Evolutionary conservation across 2,888 invertebrate species (phyloP), one percentile per base, ranked within the genome.

Genomic region (Zygaena filipendulae): DNA sequence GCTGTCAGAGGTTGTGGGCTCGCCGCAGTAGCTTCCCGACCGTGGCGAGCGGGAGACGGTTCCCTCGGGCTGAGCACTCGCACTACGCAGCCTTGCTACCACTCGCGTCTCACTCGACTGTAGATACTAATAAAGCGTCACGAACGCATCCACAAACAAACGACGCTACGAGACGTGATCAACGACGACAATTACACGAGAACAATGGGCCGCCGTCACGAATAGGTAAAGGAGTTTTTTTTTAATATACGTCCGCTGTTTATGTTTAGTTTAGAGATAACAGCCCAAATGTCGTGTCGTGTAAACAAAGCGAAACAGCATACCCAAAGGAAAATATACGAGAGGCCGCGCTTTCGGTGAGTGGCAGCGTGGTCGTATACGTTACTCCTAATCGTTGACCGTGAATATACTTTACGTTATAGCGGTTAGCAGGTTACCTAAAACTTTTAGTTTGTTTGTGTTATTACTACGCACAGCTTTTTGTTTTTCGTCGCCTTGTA

Each of bases 131-230:
- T 21, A 33, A 30, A 25, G 10, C 29, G 23, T 7, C 36, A 16
- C 28, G 22, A 27, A 26, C 20, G 14, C n/a, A n/a, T n/a, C n/a
- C n/a, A n/a, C n/a, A n/a, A n/a, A n/a, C n/a, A n/a, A n/a, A n/a
- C n/a, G n/a, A n/a, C n/a, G n/a, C n/a, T n/a, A n/a, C n/a, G n/a
- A n/a, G n/a, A n/a, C n/a, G n/a, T n/a, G n/a, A n/a, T n/a, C n/a
- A n/a, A n/a, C n/a, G n/a, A 34, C 25, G 19, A 30, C 56, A 59
- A 61, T 66, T 60, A 62, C 31, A 16, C 28, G 36, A 33, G 56
- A 55, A 71, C 68, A 71, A 71, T 71, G 69, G 64, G 54, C 52
- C 51, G 39, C 55, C 68, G 60, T 67, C 69, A 59, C 51, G 50
- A 39, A 48, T 51, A 63, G 66, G 63, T 64, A 63, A 56, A 45